A percentile compares a stretch with the other conserved stretches of the same genome.
Evolutionary conservation across 2,113 vertebrate species (phyloP).

Genomic region (Candoia aspera): DNA sequence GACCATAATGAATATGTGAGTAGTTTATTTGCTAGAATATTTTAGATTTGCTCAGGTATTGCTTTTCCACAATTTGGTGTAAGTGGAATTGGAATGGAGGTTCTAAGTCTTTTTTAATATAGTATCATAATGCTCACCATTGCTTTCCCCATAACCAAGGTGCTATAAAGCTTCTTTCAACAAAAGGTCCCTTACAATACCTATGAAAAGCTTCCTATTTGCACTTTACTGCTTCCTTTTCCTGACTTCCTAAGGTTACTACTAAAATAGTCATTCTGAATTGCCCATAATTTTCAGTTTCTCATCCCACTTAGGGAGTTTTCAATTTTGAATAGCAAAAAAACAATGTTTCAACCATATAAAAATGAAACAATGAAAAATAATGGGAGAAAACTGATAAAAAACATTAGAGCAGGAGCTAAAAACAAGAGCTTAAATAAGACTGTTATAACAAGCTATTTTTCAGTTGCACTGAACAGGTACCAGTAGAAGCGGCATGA

Average conservation of each 20-base stretch:
- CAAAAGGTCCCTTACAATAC: background rate
- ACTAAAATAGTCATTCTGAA: background rate
- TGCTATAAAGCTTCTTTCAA: background rate
- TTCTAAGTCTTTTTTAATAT: background rate
- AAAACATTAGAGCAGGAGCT: background rate
- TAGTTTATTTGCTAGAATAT: background rate
- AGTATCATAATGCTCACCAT: background rate
- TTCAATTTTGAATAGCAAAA: background rate
- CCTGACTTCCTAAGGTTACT: background rate
- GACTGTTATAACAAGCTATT: background rate
- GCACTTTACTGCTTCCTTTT: background rate
- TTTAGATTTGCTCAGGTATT: background rate
- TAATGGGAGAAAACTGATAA: background rate
- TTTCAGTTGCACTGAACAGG: background rate
- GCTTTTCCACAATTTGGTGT: background rate
- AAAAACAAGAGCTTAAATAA: background rate
- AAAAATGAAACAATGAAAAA: background rate
- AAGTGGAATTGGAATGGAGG: background rate
- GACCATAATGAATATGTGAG: background rate
- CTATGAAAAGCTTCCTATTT: background rate
- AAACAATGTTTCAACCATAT: background rate
- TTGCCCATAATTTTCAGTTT: background rate
- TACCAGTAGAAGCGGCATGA: background rate
- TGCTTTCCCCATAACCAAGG: background rate
- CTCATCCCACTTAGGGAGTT: background rate